Base-by-base conservation (phyloP, 1,140 invertebrate species). In the Drosophila ohnishii region DNA sequence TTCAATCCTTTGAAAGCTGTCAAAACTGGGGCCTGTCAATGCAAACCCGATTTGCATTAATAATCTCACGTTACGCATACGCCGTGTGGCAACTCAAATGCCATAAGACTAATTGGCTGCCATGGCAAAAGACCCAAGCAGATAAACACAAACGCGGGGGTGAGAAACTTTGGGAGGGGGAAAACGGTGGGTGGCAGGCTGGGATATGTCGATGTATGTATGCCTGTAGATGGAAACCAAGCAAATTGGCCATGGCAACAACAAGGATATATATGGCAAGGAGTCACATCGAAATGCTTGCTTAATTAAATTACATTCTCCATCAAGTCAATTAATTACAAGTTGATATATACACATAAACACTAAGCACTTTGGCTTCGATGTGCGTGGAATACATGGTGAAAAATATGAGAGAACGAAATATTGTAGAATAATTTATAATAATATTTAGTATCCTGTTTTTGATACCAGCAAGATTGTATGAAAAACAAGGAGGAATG, bases 241-340 rank as follows among this genome's bases (percentile, higher is more conserved):
- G 55, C 56, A 48, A 64, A 75, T 59, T 48, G 72, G 39, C 61
- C 47, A 30, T 58, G 47, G 58, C 42, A 74, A 74, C 62, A 79
- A 58, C 44, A 64, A 59, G 71, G 39, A 80, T 65, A 74, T 47
- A 76, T 65, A 74, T 44, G 61, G 85, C 80, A 19, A 32, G 55
- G 69, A 89, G 76, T 61, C 75, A 56, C 78, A 88, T 89, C 80
- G 80, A 88, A 89, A 85, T 88, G 76, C 79, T 75, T 88, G 85
- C 77, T 87, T 90, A 90, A 90, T 90, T 80, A 87, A 90, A 90
- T 90, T 87, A 90, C 83, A 87, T 90, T 90, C 89, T 90, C 83
- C 88, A 90, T 90, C 83, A 90, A 90, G 87, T 87, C 83, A 90
- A 90, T 90, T 90, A 90, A 90, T 90, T 83, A 84, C 87, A 75